phyloP scores from a whole-genome alignment of 2,797 vertebrate species.

The Mionectes olivaceus region DNA sequence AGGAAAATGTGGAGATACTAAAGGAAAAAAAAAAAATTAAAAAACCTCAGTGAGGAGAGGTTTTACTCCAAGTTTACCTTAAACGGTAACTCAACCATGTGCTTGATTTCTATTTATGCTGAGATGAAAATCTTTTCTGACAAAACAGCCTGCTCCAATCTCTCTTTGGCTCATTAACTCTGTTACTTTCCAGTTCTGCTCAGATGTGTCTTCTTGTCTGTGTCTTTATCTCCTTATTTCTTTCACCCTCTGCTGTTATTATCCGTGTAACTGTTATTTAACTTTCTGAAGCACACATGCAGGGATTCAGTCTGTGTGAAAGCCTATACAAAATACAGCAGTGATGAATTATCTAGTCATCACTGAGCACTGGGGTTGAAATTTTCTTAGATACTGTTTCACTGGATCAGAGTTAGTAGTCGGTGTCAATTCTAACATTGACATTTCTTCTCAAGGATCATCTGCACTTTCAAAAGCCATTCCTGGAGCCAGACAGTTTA shows the following conservation, averaged over 20 bases:
- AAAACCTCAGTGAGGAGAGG: background rate
- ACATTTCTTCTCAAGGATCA: slow-evolving; percentile 47
- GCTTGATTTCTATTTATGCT: background rate
- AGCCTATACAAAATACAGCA: background rate
- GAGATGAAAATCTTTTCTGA: background rate
- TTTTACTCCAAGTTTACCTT: background rate
- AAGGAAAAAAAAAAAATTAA: background rate
- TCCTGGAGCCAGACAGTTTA: background rate
- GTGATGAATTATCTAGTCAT: slow-evolving; percentile 23
- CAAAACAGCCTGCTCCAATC: background rate
- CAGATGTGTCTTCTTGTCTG: background rate
- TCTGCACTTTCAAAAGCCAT: background rate
- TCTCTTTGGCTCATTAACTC: background rate
- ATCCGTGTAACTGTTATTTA: background rate
- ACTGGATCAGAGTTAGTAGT: background rate
- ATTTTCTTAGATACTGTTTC: slow-evolving; percentile 32
- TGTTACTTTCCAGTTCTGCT: background rate
- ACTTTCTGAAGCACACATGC: background rate
- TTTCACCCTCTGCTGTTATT: background rate
- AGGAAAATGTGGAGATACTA: background rate
- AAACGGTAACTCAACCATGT: fast-evolving
- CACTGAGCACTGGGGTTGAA: background rate
- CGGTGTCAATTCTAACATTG: slow-evolving; percentile 32
- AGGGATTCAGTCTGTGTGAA: background rate
- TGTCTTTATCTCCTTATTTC: background rate